phyloP scores from a whole-genome alignment of 2,113 vertebrate genomes.

The Crotalus helleri region DNA sequence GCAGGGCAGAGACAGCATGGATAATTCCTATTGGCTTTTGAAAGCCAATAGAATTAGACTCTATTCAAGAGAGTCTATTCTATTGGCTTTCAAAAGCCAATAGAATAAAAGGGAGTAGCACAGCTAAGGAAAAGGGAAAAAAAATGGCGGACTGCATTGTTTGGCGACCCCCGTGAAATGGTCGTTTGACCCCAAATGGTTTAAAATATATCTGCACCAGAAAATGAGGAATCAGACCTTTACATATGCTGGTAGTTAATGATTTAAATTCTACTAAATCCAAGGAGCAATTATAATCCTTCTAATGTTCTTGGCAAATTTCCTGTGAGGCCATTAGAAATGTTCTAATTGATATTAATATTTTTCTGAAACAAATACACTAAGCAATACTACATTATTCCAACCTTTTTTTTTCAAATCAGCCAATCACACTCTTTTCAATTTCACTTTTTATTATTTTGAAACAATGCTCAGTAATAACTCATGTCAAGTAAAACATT shows the following conservation, averaged over 20 bases:
- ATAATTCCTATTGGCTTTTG: too few relatives aligned
- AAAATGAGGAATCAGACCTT: neutral
- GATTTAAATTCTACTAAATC: neutral
- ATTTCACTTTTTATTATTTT: rapidly evolving
- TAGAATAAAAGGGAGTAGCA: too few relatives aligned
- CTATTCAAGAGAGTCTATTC: too few relatives aligned
- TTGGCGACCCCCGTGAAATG: too few relatives aligned
- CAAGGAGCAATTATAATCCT: neutral
- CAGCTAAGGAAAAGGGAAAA: too few relatives aligned
- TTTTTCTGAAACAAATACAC: neutral
- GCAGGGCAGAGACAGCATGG: too few relatives aligned
- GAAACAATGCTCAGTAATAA: neutral
- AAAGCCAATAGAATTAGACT: too few relatives aligned
- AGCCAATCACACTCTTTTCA: neutral
- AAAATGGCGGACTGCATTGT: too few relatives aligned
- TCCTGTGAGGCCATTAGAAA: neutral
- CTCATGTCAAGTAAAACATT: neutral
- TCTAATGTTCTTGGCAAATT: neutral
- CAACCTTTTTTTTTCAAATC: neutral
- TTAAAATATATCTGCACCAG: neutral
- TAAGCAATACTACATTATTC: neutral
- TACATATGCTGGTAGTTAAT: neutral
- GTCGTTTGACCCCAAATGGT: too few relatives aligned
- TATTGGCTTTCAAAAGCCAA: too few relatives aligned
- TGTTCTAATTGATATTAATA: neutral